Evolutionary conservation across 2,888 invertebrate genomes (phyloP), one percentile per base, ranked within the genome.

Genomic region (Icerya purchasi): DNA sequence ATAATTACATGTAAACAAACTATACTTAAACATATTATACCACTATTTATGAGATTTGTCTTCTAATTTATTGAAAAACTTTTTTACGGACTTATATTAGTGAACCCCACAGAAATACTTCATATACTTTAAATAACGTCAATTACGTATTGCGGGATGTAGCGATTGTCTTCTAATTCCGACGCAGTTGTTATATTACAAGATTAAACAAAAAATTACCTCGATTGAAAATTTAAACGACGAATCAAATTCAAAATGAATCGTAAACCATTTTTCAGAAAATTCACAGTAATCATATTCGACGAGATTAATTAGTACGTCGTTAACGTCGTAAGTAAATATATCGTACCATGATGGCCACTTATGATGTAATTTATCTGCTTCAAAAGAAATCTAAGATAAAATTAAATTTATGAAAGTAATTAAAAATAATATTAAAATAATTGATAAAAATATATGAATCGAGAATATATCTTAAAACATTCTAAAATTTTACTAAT

Each of bases 311-410:
- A 20, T 54, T 24, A 59, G 50, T n/a, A 59, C 53, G 36, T 54
- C 54, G 23, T 36, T 59, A 20, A 54, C 53, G 19, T 59, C 54
- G 8, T 18, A 53, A 24, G 50, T 49, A 18, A 54, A 59, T 20
- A 59, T 8, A n/a, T 53, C 50, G 23, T 53, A 59, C 59, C 59
- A 59, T n/a, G 36, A 21, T 0, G 59, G 53, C 59, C 59, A 59
- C 21, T 49, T 59, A 10, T 25, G 23, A 20, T 19, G n/a, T 2
- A n/a, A 36, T 19, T 59, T 54, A 22, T 59, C 50, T 25, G 20
- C 59, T 2, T 36, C 19, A n/a, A 59, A 36, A 3, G 49, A 54
- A 50, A 59, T 54, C 59, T 59, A 20, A 22, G 50, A 54, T 20
- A 20, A 36, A 18, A 3, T 23, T 25, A n/a, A 14, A 20, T 22